Evolutionary conservation across 92 coral and sea anemone genomes (phyloP), one percentile per base, ranked within the genome.

Genomic region (Porites rus): DNA sequence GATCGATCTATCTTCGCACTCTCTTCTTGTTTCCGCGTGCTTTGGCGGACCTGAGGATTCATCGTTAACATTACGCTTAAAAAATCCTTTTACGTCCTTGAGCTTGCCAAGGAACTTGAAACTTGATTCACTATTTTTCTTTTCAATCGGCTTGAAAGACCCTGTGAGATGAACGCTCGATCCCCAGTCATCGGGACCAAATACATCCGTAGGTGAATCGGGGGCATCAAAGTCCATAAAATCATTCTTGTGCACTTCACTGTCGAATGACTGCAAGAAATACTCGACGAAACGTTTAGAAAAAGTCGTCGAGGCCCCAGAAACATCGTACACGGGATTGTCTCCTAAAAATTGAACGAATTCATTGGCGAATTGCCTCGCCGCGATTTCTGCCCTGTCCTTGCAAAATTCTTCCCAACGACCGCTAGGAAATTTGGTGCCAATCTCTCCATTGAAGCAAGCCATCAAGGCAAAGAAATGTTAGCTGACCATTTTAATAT

Each of bases 401-500:
- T 89, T 94, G 84, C 99, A 97, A 82, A 97, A 97, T 78, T 93
- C 99, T 88, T 97, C 99, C 99, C 99, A 97, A 72, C 99, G 91
- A 68, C 95, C 96, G 70, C 94, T 76, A 4, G 93, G 93, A 86
- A 90, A 91, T 76, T 91, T 97, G 28, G 95, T 80, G 67, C 93
- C 96, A 85, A 96, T 88, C 73, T 95, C 98, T 61, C 98, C 98
- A 95, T 95, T 95, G 88, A 84, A 94, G 71, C 96, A 95, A 88
- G 98, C 98, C 98, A 95, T 95, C 69, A 82, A 93, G 84, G 90
- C 88, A 83, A 51, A 3, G 52, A 14, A 52, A 61, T 80, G 51
- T 59, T 69, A 86, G 59, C 87, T 83, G 80, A 64, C 80, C 87
- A 83, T 83, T 83, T 74, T 74, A 74, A 12, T 50, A 21, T 9